Evolutionary conservation across 1,140 invertebrate genomes (phyloP).

Genomic region (Aphis craccivora): DNA sequence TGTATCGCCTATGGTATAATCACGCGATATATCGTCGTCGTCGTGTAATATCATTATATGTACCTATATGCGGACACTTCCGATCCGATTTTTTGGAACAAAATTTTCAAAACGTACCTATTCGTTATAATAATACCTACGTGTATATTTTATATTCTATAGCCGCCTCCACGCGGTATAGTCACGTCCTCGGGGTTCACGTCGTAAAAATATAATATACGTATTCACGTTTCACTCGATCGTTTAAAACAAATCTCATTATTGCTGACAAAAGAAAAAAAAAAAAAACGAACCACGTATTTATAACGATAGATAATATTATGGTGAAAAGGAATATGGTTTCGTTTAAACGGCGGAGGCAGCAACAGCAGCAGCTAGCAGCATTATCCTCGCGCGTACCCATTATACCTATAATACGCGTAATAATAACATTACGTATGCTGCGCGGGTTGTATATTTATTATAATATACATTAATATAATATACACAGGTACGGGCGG

Average conservation of each 20-base stretch:
- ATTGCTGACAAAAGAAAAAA: neutral
- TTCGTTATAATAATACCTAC: neutral
- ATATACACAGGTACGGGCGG: neutral
- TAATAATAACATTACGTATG: neutral
- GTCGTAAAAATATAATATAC: constrained; percentile 39
- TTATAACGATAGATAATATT: constrained; percentile 21
- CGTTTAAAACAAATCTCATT: constrained; percentile 35
- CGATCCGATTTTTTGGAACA: neutral
- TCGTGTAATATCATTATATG: neutral
- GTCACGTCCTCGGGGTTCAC: constrained; percentile 25
- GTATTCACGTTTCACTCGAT: constrained; percentile 15
- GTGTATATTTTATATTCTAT: neutral
- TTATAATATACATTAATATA: neutral
- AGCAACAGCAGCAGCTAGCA: neutral
- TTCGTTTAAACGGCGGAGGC: neutral
- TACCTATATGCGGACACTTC: neutral
- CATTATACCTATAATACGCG: neutral
- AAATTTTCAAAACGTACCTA: neutral
- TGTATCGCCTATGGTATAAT: neutral
- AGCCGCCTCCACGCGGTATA: neutral
- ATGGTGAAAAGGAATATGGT: constrained; percentile 11
- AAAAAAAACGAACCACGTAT: neutral
- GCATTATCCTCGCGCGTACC: neutral
- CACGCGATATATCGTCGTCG: neutral
- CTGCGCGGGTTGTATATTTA: neutral